phyloP scores from a whole-genome alignment of 1,140 invertebrate species.

The Rhyzopertha dominica region DNA sequence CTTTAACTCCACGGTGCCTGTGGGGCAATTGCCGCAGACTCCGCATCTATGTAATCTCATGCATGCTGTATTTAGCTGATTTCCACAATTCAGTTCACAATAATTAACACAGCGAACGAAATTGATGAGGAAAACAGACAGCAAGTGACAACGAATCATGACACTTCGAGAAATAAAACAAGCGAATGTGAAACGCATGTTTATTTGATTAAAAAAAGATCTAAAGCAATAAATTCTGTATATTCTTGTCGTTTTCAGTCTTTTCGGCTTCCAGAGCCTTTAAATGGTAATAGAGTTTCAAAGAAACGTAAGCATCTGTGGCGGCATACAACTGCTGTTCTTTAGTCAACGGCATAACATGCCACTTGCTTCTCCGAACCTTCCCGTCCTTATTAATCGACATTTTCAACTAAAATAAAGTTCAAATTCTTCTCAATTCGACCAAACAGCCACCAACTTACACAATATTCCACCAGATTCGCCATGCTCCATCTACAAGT shows the following conservation, averaged over 20 bases:
- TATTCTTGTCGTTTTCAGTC: background rate
- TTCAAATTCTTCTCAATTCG: conserved; percentile 10
- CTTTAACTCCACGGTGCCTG: too few relatives aligned
- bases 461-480: conserved; percentile 53
- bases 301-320: conserved; percentile 62
- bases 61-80: too few relatives aligned
- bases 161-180: too few relatives aligned
- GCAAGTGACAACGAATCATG: too few relatives aligned
- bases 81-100: too few relatives aligned
- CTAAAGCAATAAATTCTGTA: too few relatives aligned
- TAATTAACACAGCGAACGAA: too few relatives aligned
- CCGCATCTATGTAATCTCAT: too few relatives aligned
- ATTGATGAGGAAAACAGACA: too few relatives aligned
- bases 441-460: conserved; percentile 36
- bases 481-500: conserved; percentile 58
- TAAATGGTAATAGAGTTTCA: conserved; percentile 18
- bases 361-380: conserved; percentile 59
- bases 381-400: conserved; percentile 53
- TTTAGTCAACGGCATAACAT: conserved; percentile 51
- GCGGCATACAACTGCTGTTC: conserved; percentile 58
- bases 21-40: too few relatives aligned
- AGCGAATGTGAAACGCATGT: too few relatives aligned
- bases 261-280: conserved; percentile 9
- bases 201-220: too few relatives aligned
- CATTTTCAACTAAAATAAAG: conserved; percentile 46